Evolutionary conservation across 1,140 invertebrate species (phyloP).

Genomic region (Pogonomyrmex californicus): DNA sequence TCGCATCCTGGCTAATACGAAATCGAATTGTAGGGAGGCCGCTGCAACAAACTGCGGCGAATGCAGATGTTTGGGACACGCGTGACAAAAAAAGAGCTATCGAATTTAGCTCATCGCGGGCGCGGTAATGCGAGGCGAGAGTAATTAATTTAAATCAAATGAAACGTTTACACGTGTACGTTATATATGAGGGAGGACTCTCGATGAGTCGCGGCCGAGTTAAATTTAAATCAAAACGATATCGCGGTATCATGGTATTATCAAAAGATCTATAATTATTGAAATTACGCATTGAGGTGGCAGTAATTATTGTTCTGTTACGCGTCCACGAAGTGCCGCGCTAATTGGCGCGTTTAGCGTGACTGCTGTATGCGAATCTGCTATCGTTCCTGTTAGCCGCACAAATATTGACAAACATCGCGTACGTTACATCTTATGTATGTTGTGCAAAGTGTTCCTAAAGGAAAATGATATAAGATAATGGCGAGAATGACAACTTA

Average conservation of each 20-base stretch:
- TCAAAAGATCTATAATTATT: constrained; percentile 48
- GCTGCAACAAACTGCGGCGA: neutral
- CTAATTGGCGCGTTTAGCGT: constrained; percentile 36
- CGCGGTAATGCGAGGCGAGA: constrained; percentile 25
- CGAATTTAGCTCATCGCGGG: constrained; percentile 21
- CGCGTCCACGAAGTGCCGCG: neutral
- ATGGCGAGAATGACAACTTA: neutral
- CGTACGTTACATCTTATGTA: neutral
- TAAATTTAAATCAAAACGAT: constrained; percentile 47
- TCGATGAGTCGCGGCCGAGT: constrained; percentile 9
- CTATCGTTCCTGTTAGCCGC: constrained; percentile 10
- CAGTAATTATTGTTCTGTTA: constrained; percentile 30
- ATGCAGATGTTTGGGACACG: constrained; percentile 16
- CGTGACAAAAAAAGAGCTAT: constrained; percentile 9
- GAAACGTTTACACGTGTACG: constrained; percentile 20
- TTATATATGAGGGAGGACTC: neutral
- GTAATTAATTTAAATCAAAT: constrained; percentile 56
- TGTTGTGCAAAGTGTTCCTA: neutral
- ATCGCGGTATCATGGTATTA: constrained; percentile 6
- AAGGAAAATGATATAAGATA: neutral
- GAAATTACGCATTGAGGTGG: constrained; percentile 36
- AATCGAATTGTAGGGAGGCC: neutral
- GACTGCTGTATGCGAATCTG: constrained; percentile 2
- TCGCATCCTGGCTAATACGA: neutral
- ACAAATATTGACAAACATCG: constrained; percentile 34